Conservation (phyloP, 2,113 vertebrate species). For the Chaenocephalus aceratus region DNA sequence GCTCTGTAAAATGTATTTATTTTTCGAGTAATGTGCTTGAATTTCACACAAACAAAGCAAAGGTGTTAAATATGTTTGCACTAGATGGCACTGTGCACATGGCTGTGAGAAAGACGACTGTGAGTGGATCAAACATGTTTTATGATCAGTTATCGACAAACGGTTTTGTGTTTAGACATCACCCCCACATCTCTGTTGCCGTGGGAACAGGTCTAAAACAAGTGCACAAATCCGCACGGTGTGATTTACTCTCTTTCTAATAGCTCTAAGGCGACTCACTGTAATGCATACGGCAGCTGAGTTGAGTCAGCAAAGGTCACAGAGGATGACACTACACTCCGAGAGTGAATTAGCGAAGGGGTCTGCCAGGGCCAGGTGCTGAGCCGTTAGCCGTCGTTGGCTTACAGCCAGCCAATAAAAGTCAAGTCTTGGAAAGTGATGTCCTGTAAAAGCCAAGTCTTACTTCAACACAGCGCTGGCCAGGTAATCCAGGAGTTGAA, state of each 20-base stretch:
- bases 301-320: slow-evolving; percentile 75
- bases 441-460: slow-evolving; percentile 64
- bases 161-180: slow-evolving; percentile 63
- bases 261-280: slow-evolving; percentile 10
- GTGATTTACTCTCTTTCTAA: slow-evolving; percentile 26
- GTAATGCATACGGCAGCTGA: slow-evolving; percentile 45
- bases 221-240: slow-evolving; percentile 4
- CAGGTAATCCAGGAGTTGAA: slow-evolving; percentile 59
- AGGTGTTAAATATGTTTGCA: slow-evolving; percentile 25
- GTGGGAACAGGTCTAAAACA: slow-evolving; percentile 40
- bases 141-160: slow-evolving; percentile 65
- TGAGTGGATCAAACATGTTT: slow-evolving; percentile 47
- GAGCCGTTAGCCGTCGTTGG: slow-evolving; percentile 58
- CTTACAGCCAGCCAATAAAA: slow-evolving; percentile 62
- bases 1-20: not conserved
- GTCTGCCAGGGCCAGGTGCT: slow-evolving; percentile 62
- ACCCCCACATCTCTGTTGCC: slow-evolving; percentile 35
- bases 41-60: not conserved
- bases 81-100: slow-evolving; percentile 83
- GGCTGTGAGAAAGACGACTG: slow-evolving; percentile 21
- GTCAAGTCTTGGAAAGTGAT: slow-evolving; percentile 63
- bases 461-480: slow-evolving; percentile 45
- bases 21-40: not conserved
- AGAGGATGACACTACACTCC: slow-evolving; percentile 42
- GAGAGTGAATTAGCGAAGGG: slow-evolving; percentile 63